These are phyloP conservation scores for Simalia tracyae DNA, from an alignment of 2,797 vertebrate species.

Conservation along the genomic window DNA sequence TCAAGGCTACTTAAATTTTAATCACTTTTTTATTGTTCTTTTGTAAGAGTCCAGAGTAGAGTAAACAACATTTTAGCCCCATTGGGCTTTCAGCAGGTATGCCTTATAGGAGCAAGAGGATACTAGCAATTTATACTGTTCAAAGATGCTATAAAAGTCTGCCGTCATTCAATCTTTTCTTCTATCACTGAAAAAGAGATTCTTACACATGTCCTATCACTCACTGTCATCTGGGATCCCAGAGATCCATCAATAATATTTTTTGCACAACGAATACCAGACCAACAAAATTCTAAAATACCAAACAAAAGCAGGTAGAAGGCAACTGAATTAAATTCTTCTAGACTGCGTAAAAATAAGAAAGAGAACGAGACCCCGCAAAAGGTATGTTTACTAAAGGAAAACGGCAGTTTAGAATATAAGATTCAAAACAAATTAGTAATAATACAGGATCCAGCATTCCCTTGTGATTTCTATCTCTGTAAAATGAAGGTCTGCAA, in stretches of 20 bases:
- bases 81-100: constrained; percentile 53
- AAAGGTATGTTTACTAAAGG: constrained; percentile 51
- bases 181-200: constrained; percentile 45
- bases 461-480: background rate
- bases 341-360: constrained; percentile 41
- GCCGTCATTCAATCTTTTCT: constrained; percentile 54
- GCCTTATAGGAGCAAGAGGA: constrained; percentile 49
- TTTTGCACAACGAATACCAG: constrained; percentile 20
- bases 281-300: constrained; percentile 34
- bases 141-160: constrained; percentile 60
- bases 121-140: constrained; percentile 56
- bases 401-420: constrained; percentile 47
- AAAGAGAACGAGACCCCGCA: background rate
- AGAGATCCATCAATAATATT: constrained; percentile 53
- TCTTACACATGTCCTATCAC: constrained; percentile 42
- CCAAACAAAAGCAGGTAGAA: constrained; percentile 32
- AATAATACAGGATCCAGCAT: background rate
- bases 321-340: constrained; percentile 33
- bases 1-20: constrained; percentile 72
- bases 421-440: constrained; percentile 42
- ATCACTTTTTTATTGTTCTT: constrained; percentile 71
- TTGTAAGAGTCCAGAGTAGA: constrained; percentile 65
- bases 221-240: constrained; percentile 44
- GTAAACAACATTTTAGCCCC: constrained; percentile 68
- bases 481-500: background rate